Conservation (phyloP, 2,113 vertebrate species). For the Prionailurus bengalensis region DNA sequence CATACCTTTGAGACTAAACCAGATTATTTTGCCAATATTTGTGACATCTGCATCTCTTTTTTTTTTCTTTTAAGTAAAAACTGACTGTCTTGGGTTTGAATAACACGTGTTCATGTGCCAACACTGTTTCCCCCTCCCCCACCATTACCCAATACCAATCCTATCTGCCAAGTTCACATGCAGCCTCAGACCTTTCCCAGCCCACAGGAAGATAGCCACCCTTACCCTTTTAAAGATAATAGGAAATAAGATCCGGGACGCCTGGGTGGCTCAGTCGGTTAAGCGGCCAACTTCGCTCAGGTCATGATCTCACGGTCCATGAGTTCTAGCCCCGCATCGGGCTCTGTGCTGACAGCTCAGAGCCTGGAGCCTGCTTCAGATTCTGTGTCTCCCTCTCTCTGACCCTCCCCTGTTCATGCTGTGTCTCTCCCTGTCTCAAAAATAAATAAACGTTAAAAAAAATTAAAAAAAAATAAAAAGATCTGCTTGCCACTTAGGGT, state of each 20-base stretch:
- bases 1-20: not conserved
- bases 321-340: no score
- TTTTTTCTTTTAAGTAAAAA: conserved; percentile 51
- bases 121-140: not conserved
- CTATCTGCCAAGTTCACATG: not conserved
- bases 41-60: not conserved
- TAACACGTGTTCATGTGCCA: not conserved
- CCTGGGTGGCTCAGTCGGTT: no score
- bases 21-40: not conserved
- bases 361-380: no score
- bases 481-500: not conserved
- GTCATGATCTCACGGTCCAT: no score
- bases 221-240: not conserved
- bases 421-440: no score
- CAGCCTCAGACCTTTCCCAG: not conserved
- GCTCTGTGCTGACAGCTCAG: no score
- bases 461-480: not conserved
- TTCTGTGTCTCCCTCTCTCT: no score
- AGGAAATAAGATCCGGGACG: not conserved
- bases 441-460: no score
- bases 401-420: no score
- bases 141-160: not conserved
- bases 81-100: not conserved
- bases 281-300: no score
- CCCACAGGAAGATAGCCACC: not conserved